Evolutionary conservation across 2,113 vertebrate species (phyloP), one percentile per base, ranked within the genome.

Genomic region (Colossoma macropomum): DNA sequence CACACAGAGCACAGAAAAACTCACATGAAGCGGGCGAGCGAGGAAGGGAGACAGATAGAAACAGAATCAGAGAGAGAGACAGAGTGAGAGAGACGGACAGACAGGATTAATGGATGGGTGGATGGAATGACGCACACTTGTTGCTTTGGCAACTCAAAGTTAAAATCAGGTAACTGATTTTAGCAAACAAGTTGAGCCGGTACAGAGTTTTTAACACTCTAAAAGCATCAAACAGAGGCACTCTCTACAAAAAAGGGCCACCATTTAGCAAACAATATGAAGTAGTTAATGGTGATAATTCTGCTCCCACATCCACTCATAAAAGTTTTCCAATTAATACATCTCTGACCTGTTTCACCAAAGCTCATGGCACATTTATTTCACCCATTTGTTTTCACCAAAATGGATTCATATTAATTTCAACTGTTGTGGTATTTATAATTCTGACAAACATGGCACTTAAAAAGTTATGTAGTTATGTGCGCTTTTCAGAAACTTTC

Each of bases 1-100:
- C 69, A 82, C 82, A 85, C 73, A 54, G 56, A 75, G 71, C 66
- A 56, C 56, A 50, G 82, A 86, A 86, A 80, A 66, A 15, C 81
- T 72, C 73, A 21, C 34, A 82, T 30, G 45, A 70, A 79, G 21
- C 50, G 48, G 60, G 73, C 81, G 74, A 56, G 30, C 30, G 66
- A 52, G 45, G 50, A 50, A 69, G 34, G 2, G 41, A 79, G 70
- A 52, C 13, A 56, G 54, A 19, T 5, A 19, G 52, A 56, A 45
- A 54, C 21, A 56, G 21, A 56, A 27, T 41, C 41, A 77, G 28
- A 48, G 65, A 59, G 48, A 41, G 21, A 54, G 73, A 81, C 70
- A 41, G 60, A 41, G 56, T 73, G 5, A 16, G 32, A 50, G 85
- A 77, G 83, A n/a, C 71, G 56, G 82, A 62, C 7, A 21, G 54